Conservation (phyloP, 2,113 vertebrate species). For the Trochalopteron elliotii region DNA sequence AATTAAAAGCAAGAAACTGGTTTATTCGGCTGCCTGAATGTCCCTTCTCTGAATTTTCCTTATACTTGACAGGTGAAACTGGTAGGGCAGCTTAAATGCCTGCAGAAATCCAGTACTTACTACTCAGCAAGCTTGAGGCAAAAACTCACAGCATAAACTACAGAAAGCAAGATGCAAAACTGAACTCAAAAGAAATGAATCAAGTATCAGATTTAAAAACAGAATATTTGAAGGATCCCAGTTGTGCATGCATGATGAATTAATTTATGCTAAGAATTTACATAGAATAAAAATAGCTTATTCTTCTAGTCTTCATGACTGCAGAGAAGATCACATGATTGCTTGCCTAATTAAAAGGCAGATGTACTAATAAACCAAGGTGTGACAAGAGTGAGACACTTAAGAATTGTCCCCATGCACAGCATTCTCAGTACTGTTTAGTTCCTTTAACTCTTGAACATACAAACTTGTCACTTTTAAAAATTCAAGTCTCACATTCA, state of each 20-base stretch:
- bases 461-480: not conserved
- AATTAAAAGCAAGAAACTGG: conserved; percentile 13
- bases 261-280: conserved; percentile 25
- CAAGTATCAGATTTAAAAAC: not conserved
- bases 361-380: conserved; percentile 39
- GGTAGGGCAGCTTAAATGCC: not conserved
- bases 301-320: conserved; percentile 10
- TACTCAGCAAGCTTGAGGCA: not conserved
- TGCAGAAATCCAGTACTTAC: not conserved
- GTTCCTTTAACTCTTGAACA: not conserved
- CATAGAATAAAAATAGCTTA: conserved; percentile 33
- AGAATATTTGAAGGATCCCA: not conserved
- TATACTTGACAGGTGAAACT: conserved; percentile 20
- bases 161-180: not conserved
- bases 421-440: not conserved
- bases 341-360: conserved; percentile 40
- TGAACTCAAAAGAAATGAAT: not conserved
- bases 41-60: not conserved
- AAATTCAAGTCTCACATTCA: not conserved
- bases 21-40: not conserved
- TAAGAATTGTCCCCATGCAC: not conserved
- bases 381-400: conserved; percentile 3
- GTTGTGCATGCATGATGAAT: not conserved
- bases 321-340: conserved; percentile 4
- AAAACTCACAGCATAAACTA: not conserved